Conservation (phyloP, 2,113 vertebrate genomes). For the Panthera leo region DNA sequence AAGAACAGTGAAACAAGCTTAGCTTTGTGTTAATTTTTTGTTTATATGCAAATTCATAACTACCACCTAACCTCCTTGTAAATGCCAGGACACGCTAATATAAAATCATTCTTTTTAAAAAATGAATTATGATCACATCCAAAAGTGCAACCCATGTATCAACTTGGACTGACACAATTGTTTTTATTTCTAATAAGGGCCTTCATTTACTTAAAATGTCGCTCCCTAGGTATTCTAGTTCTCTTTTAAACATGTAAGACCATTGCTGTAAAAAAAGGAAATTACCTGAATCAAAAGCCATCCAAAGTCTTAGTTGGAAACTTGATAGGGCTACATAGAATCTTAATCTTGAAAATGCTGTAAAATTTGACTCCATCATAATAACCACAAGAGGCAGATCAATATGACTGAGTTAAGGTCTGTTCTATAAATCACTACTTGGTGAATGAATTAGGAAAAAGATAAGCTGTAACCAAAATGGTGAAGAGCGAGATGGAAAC, state of each 20-base stretch:
- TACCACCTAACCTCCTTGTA: constrained; percentile 52
- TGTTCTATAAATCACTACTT: constrained; percentile 74
- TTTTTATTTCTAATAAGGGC: constrained; percentile 78
- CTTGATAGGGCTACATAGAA: constrained; percentile 68
- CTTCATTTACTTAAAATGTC: constrained; percentile 76
- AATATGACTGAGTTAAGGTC: constrained; percentile 78
- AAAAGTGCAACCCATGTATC: constrained; percentile 59
- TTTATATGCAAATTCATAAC: constrained; percentile 63
- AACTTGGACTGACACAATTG: constrained; percentile 62
- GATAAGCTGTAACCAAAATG: constrained; percentile 59
- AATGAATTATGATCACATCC: constrained; percentile 69
- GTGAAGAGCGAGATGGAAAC: constrained; percentile 31
- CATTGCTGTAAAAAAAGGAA: constrained; percentile 63
- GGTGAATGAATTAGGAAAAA: constrained; percentile 61
- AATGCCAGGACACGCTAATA: constrained; percentile 62
- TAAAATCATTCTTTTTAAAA: constrained; percentile 66
- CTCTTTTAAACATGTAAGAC: constrained; percentile 66
- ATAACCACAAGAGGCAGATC: constrained; percentile 79
- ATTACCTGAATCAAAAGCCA: constrained; percentile 65
- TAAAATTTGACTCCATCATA: constrained; percentile 80
- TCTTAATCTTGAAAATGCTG: constrained; percentile 77
- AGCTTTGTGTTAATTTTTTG: constrained; percentile 63
- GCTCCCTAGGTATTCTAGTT: constrained; percentile 56
- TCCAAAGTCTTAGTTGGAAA: constrained; percentile 65
- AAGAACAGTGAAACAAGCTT: constrained; percentile 41